phyloP scores from a whole-genome alignment of 2,797 vertebrate species.

The Anniella stebbinsi region DNA sequence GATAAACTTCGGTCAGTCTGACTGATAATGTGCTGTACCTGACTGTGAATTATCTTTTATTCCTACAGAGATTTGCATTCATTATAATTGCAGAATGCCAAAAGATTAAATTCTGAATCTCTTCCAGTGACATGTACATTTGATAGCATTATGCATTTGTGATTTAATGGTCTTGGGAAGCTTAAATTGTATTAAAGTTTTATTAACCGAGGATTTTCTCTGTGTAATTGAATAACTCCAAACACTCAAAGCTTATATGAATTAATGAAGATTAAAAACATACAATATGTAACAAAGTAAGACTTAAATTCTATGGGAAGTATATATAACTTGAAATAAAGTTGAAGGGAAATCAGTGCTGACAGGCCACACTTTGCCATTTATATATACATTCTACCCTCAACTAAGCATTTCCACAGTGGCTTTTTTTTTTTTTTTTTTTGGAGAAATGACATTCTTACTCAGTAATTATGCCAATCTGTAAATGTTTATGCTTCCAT shows the following conservation, averaged over 20 bases:
- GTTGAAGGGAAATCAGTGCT: conserved; percentile 28
- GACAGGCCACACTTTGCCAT: conserved; percentile 16
- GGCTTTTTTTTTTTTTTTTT: background rate
- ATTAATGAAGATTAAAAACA: conserved; percentile 68
- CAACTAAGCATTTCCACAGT: background rate
- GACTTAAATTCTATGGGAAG: conserved; percentile 45
- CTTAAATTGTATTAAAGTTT: conserved; percentile 76
- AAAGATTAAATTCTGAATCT: conserved; percentile 75
- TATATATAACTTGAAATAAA: conserved; percentile 43
- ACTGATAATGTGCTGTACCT: conserved; percentile 52
- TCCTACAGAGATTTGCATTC: conserved; percentile 71
- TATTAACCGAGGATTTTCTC: conserved; percentile 74
- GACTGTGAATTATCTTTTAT: conserved; percentile 69
- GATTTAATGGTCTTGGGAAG: conserved; percentile 73
- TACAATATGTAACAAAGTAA: conserved; percentile 62
- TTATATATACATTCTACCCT: background rate
- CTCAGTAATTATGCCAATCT: background rate
- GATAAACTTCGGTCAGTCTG: conserved; percentile 64
- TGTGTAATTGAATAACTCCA: conserved; percentile 74
- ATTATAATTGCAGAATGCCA: conserved; percentile 68
- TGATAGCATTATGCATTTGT: conserved; percentile 69
- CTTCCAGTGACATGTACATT: conserved; percentile 66
- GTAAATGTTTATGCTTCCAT: background rate
- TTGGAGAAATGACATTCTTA: background rate
- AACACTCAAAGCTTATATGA: conserved; percentile 64